Conservation (phyloP, 2,797 vertebrate species). For the Oceanodroma leucorhoa region DNA sequence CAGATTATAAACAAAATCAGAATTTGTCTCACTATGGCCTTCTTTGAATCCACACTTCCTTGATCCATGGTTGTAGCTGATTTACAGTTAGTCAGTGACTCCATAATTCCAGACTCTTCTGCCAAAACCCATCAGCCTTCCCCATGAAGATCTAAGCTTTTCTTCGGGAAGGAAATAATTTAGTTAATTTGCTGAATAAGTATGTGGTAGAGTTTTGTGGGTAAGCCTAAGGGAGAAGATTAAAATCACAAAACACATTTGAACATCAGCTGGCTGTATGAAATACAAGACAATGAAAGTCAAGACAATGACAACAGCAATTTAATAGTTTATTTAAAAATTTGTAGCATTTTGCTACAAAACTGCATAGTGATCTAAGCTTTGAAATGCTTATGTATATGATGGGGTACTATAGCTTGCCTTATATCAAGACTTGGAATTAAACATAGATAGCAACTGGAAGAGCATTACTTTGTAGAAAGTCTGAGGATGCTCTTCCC, state of each 20-base stretch:
- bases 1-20: not conserved
- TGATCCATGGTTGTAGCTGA: slow-evolving; percentile 14
- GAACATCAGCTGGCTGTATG: slow-evolving; percentile 10
- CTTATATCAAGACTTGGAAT: not conserved
- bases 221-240: slow-evolving; percentile 57
- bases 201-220: slow-evolving; percentile 56
- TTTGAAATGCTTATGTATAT: not conserved
- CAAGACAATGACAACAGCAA: slow-evolving; percentile 7
- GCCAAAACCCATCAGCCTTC: slow-evolving; percentile 30
- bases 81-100: slow-evolving; percentile 28
- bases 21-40: not conserved
- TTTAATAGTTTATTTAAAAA: slow-evolving; percentile 21
- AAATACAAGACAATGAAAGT: slow-evolving; percentile 38
- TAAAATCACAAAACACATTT: slow-evolving; percentile 53
- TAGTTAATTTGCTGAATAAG: slow-evolving; percentile 63
- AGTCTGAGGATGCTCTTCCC: not conserved
- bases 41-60: slow-evolving; percentile 1
- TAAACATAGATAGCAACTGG: not conserved
- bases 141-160: slow-evolving; percentile 55
- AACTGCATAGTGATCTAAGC: not conserved
- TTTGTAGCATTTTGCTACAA: not conserved
- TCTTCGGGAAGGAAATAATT: slow-evolving; percentile 61
- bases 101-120: slow-evolving; percentile 50
- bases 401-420: not conserved
- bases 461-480: not conserved